Base-by-base conservation (phyloP, 2,797 vertebrate species). In the Clarias fuscus region DNA sequence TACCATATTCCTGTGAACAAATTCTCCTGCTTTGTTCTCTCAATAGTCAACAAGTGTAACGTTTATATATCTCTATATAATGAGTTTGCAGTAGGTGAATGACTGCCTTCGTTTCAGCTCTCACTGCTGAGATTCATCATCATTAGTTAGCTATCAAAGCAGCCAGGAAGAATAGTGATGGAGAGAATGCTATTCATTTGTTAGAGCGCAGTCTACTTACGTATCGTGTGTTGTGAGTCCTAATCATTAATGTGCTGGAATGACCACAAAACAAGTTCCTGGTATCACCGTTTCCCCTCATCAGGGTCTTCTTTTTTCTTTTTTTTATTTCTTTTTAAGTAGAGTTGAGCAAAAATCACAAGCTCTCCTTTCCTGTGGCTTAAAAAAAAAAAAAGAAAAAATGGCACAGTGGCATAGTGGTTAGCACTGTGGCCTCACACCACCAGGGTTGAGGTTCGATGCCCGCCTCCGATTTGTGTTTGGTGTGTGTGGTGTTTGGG, bases 51-150 rank as follows among this genome's bases (percentile, higher is more conserved):
- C 40, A 86, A 79, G 84, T 84, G 72, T 77, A 83, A 62, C 33
- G 53, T 68, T 71, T 82, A 84, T 53, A 53, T 13, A 13, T 53
- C 85, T 83, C 24, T 20, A 20, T 61, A 22, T 24, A 2, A 11
- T 65, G 67, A 80, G 79, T 58, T 70, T 77, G 76, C 64, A 53
- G 27, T 53, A 59, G 56, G 68, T 88, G 84, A 88, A 75, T 61
- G 85, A 67, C n/a, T 30, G 77, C 59, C 78, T 85, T 84, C 62
- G 80, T 82, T 84, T 77, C 75, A 85, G 75, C 82, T 72, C 79
- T 78, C 58, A 40, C 58, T 40, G 64, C 53, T 85, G 56, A 40
- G 79, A 65, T 80, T 82, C 83, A 88, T 90, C 86, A 86, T 58
- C 40, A 2, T 87, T 83, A 79, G 67, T 86, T 71, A 83, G 64